Evolutionary conservation across 1,140 invertebrate species (phyloP).

Genomic region (Sycophaga agraensis): DNA sequence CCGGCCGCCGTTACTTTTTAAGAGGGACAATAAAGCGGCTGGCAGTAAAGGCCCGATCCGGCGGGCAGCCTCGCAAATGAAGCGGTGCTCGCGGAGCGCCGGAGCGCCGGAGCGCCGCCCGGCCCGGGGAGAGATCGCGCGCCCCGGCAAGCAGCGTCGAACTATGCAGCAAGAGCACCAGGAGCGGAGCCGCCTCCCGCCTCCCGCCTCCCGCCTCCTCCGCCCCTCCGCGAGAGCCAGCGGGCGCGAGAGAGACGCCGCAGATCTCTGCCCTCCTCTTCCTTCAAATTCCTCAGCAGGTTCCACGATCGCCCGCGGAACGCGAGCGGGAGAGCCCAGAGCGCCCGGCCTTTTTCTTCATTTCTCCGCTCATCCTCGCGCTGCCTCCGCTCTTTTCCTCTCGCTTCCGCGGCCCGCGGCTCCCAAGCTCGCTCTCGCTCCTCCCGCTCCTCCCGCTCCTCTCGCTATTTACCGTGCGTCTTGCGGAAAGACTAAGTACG

Average conservation of each 20-base stretch:
- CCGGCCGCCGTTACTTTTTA: too few relatives aligned
- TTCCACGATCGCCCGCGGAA: constrained; percentile 24
- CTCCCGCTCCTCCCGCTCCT: background rate
- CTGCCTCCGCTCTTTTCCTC: background rate
- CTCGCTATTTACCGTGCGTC: constrained; percentile 24
- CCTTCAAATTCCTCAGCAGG: constrained; percentile 27
- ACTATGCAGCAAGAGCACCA: constrained; percentile 54
- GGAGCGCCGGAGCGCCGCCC: background rate
- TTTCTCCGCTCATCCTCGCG: constrained; percentile 19
- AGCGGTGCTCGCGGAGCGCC: too few relatives aligned
- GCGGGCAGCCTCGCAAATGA: background rate
- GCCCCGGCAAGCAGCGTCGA: constrained; percentile 37
- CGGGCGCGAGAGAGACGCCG: too few relatives aligned
- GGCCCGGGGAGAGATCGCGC: background rate
- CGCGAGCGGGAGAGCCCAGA: constrained; percentile 17
- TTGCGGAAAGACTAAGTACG: constrained; percentile 11
- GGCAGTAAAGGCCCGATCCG: background rate
- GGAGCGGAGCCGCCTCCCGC: constrained; percentile 44
- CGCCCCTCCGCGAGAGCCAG: constrained; percentile 25
- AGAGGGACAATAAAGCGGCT: constrained; percentile 1
- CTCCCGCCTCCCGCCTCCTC: constrained; percentile 33
- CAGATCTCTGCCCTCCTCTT: constrained; percentile 21
- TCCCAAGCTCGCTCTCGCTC: too few relatives aligned
- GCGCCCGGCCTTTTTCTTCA: constrained; percentile 22
- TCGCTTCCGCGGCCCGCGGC: background rate